These are phyloP conservation scores for Pygoscelis antarcticus DNA, from an alignment of 2,113 vertebrate genomes.

Conservation along the genomic window DNA sequence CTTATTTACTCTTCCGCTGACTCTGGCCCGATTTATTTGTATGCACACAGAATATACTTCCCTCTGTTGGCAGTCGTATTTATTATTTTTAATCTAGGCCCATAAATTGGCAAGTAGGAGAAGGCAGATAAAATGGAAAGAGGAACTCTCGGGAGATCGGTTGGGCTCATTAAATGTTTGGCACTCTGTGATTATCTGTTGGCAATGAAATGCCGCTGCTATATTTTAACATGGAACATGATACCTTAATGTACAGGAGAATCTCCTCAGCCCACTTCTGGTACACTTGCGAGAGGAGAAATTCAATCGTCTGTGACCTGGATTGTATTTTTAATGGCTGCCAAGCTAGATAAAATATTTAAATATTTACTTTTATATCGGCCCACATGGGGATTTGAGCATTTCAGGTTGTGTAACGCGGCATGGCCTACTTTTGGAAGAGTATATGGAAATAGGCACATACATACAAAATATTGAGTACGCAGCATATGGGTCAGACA, in stretches of 20 bases:
- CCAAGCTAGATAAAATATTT: constrained; percentile 51
- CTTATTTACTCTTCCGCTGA: not conserved
- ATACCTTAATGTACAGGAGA: not conserved
- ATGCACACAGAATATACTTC: not conserved
- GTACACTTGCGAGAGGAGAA: not conserved
- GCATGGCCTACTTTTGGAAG: constrained; percentile 39
- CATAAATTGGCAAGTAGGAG: constrained; percentile 1
- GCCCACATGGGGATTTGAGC: constrained; percentile 15
- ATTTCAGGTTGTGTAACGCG: constrained; percentile 26
- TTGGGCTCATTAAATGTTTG: constrained; percentile 27
- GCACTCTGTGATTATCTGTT: not conserved
- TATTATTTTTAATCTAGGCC: constrained; percentile 1
- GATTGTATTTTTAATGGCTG: constrained; percentile 50
- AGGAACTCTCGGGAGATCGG: not conserved
- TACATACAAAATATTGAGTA: not conserved
- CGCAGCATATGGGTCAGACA: not conserved
- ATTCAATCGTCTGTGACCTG: constrained; percentile 40
- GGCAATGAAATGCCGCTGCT: not conserved
- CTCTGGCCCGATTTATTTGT: not conserved
- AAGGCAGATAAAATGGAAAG: not conserved
- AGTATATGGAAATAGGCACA: not conserved
- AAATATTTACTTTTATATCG: constrained; percentile 63
- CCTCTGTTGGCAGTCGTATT: not conserved
- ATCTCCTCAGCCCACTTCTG: constrained; percentile 22
- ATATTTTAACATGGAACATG: not conserved